phyloP scores from a whole-genome alignment of 2,888 invertebrate genomes.

The Scrobipalpa costella region DNA sequence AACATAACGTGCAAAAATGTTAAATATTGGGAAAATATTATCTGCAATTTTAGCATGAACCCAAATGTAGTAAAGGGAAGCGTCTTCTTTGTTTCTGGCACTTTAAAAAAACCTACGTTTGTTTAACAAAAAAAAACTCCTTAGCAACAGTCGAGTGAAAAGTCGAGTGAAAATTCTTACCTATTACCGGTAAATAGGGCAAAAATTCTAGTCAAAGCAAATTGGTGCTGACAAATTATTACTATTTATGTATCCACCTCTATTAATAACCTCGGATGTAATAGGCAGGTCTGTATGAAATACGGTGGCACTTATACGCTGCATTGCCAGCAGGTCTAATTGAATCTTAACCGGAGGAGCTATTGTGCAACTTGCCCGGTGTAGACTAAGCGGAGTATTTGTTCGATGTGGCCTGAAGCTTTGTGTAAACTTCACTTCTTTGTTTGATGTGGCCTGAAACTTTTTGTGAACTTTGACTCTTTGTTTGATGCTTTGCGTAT shows the following conservation, averaged over 20 bases:
- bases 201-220: conserved; percentile 41
- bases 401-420: not conserved
- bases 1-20: too few relatives aligned
- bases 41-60: too few relatives aligned
- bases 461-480: not conserved
- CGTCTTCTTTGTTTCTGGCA: too few relatives aligned
- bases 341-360: conserved; percentile 10
- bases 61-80: too few relatives aligned
- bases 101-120: too few relatives aligned
- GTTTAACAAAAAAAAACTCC: too few relatives aligned
- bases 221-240: conserved; percentile 53
- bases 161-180: too few relatives aligned
- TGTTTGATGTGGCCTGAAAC: not conserved
- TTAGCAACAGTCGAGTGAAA: too few relatives aligned
- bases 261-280: conserved; percentile 58
- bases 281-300: conserved; percentile 53
- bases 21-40: too few relatives aligned
- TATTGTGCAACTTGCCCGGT: not conserved
- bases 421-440: not conserved
- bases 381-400: not conserved
- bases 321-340: conserved; percentile 16
- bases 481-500: not conserved
- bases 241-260: conserved; percentile 59
- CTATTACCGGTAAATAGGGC: too few relatives aligned
- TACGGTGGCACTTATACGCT: conserved; percentile 38